Evolutionary conservation across 1,140 invertebrate species (phyloP).

Genomic region (fruit fly (Drosophila melanogaster)): DNA sequence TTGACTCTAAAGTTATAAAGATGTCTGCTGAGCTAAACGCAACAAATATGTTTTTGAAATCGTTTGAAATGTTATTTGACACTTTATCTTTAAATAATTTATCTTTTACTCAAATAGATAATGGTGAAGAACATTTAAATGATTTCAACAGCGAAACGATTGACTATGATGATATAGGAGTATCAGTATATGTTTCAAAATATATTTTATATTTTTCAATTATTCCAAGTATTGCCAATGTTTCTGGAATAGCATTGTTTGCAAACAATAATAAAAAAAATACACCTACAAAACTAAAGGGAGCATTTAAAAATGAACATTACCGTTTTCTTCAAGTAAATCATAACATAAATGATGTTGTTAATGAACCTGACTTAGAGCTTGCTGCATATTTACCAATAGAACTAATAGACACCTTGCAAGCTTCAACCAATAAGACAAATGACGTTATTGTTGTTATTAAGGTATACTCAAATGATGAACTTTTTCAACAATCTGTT

Average conservation of each 20-base stretch:
- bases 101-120: background rate
- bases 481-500: slow-evolving; percentile 85
- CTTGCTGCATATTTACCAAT: slow-evolving; percentile 86
- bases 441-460: slow-evolving; percentile 81
- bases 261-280: slow-evolving; percentile 8
- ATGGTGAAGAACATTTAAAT: background rate
- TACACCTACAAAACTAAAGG: slow-evolving; percentile 14
- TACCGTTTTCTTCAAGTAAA: slow-evolving; percentile 85
- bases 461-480: slow-evolving; percentile 86
- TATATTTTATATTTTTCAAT: slow-evolving; percentile 85
- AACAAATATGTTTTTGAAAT: slow-evolving; percentile 86
- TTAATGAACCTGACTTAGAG: slow-evolving; percentile 85
- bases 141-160: slow-evolving; percentile 37
- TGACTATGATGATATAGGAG: slow-evolving; percentile 62
- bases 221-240: slow-evolving; percentile 85
- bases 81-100: slow-evolving; percentile 37
- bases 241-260: slow-evolving; percentile 86
- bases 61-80: slow-evolving; percentile 84
- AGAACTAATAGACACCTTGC: slow-evolving; percentile 80
- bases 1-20: slow-evolving; percentile 84
- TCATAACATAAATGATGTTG: slow-evolving; percentile 84
- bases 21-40: slow-evolving; percentile 85
- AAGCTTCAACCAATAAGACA: slow-evolving; percentile 23
- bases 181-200: slow-evolving; percentile 72
- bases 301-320: slow-evolving; percentile 84